These are phyloP conservation scores for Pseudobourletiella spinata DNA, from an alignment of 1,140 invertebrate species.

Conservation along the genomic window DNA sequence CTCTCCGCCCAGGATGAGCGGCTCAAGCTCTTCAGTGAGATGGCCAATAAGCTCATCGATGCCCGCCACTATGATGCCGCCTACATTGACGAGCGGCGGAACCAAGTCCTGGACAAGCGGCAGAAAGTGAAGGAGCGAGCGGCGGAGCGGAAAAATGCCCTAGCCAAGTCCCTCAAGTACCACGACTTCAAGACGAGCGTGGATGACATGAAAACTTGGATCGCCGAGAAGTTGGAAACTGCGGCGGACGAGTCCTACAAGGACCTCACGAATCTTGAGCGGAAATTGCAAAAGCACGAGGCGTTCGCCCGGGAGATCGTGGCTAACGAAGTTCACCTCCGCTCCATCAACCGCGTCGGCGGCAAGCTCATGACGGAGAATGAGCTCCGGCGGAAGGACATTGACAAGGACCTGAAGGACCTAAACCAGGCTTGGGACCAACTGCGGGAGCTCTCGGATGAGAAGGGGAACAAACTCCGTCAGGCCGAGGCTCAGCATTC, in stretches of 20 bases:
- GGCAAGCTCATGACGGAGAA: conserved; percentile 59
- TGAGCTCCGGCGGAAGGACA: conserved; percentile 54
- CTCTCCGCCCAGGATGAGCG: conserved; percentile 88
- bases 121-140: conserved; percentile 63
- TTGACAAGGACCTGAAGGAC: conserved; percentile 47
- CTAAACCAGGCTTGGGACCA: conserved; percentile 65
- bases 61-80: conserved; percentile 77
- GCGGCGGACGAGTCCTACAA: conserved; percentile 88
- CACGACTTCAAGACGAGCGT: conserved; percentile 82
- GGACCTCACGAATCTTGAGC: conserved; percentile 80
- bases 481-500: conserved; percentile 66
- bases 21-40: conserved; percentile 72
- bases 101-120: conserved; percentile 63
- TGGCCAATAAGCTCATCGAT: conserved; percentile 72
- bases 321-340: conserved; percentile 79
- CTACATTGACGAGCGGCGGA: conserved; percentile 62
- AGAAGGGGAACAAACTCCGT: conserved; percentile 71
- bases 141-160: conserved; percentile 56
- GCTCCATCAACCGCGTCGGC: conserved; percentile 70
- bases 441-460: conserved; percentile 58
- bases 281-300: conserved; percentile 94
- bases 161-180: conserved; percentile 68
- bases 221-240: conserved; percentile 81
- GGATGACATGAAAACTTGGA: conserved; percentile 78
- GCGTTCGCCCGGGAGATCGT: conserved; percentile 91